Evolutionary conservation across 2,113 vertebrate species (phyloP).

Genomic region (Raja brachyura): DNA sequence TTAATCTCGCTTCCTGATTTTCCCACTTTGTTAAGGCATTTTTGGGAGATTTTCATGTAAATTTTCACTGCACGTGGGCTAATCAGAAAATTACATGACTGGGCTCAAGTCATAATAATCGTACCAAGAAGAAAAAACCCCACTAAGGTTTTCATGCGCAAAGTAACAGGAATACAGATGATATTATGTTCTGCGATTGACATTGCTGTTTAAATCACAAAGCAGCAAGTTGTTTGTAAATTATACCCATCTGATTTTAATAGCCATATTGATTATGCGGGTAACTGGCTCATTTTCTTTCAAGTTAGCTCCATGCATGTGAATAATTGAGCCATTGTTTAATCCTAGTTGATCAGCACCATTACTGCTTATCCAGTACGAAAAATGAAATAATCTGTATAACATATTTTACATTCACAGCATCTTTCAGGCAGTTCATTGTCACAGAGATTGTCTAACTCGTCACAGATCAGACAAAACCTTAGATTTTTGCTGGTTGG

Average conservation of each 20-base stretch:
- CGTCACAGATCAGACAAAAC: neutral
- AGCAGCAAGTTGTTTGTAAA: neutral
- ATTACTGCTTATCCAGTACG: neutral
- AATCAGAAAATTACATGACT: too few species aligned
- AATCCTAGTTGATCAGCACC: neutral
- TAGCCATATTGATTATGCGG: neutral
- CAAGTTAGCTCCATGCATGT: neutral
- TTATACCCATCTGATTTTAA: neutral
- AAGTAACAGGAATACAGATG: too few species aligned
- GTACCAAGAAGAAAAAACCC: too few species aligned
- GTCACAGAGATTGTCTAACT: neutral
- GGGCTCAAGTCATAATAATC: too few species aligned
- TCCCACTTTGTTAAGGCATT: too few species aligned
- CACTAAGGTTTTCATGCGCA: too few species aligned
- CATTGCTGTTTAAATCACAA: neutral
- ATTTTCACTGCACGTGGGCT: too few species aligned
- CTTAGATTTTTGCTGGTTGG: neutral
- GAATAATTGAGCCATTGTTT: neutral
- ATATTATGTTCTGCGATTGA: neutral
- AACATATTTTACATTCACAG: too few species aligned
- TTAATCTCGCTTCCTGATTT: too few species aligned
- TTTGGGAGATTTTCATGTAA: too few species aligned
- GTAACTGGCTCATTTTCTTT: neutral
- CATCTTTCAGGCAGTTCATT: too few species aligned
- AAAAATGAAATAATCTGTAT: too few species aligned